phyloP scores from a whole-genome alignment of 2,888 invertebrate genomes.

The Mycalesis mineus region DNA sequence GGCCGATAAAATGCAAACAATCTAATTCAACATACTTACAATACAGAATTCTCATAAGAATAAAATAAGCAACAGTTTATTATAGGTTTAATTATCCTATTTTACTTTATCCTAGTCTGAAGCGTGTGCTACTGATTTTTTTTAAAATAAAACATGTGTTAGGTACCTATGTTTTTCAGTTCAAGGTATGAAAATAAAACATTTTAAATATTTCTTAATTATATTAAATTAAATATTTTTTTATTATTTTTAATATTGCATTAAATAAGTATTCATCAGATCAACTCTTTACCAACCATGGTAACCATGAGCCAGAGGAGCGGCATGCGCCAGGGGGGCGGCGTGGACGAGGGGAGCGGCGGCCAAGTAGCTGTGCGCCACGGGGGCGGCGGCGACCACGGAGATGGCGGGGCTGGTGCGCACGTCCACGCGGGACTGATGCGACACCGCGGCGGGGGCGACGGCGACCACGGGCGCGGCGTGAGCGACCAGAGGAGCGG shows the following conservation, averaged over 20 bases:
- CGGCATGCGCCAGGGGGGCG: constrained; percentile 41
- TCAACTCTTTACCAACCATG: constrained; percentile 63
- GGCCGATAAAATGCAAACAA: no score
- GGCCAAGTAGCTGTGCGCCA: constrained; percentile 45
- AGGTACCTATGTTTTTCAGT: background rate
- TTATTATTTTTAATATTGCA: constrained; percentile 22
- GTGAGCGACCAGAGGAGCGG: constrained; percentile 37
- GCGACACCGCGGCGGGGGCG: constrained; percentile 48
- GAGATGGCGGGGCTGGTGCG: constrained; percentile 45
- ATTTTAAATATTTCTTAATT: constrained; percentile 12
- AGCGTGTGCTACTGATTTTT: no score
- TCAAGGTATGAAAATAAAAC: background rate
- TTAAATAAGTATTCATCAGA: constrained; percentile 54
- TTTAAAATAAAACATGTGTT: no score
- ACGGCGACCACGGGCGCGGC: constrained; percentile 35
- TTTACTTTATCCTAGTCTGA: background rate
- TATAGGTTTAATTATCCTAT: no score
- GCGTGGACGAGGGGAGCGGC: constrained; percentile 47
- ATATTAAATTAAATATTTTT: constrained; percentile 25
- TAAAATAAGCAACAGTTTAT: no score
- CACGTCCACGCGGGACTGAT: constrained; percentile 55
- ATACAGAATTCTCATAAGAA: no score
- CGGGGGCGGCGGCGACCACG: constrained; percentile 35
- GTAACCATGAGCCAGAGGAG: constrained; percentile 39
- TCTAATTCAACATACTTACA: no score